phyloP scores from a whole-genome alignment of 2,797 vertebrate species.

The Neosilurus mollespiculum region DNA sequence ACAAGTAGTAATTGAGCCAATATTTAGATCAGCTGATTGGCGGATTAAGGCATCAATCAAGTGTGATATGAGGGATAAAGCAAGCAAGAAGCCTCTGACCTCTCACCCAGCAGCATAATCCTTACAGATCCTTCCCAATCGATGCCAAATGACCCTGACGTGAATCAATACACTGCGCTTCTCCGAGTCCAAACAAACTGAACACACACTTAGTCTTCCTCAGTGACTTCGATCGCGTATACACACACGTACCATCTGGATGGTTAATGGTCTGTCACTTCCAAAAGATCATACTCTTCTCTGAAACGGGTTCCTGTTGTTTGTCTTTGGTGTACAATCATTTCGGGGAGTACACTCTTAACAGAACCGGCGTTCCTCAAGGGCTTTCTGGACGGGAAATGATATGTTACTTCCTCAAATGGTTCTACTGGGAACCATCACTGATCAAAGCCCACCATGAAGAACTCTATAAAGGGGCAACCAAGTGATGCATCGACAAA shows the following conservation, averaged over 20 bases:
- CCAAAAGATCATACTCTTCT: not conserved
- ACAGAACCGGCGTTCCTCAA: not conserved
- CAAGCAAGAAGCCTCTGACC: conserved; percentile 44
- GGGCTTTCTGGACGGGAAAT: not conserved
- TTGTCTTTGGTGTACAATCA: not conserved
- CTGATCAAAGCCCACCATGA: not conserved
- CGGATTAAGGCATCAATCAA: conserved; percentile 55
- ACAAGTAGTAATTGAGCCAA: conserved; percentile 2
- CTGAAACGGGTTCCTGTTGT: not conserved
- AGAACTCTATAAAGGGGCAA: not conserved
- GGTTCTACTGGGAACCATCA: not conserved
- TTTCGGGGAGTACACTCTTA: not conserved
- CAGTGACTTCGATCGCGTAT: not conserved
- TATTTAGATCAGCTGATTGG: conserved; percentile 51
- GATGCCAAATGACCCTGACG: conserved; percentile 38
- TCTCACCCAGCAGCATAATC: conserved; percentile 46
- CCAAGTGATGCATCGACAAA: no score
- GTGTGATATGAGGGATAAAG: conserved; percentile 43
- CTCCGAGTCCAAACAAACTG: conserved; percentile 9
- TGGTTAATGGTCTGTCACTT: not conserved
- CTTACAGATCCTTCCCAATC: conserved; percentile 47
- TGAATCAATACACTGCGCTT: conserved; percentile 32
- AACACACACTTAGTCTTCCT: not conserved
- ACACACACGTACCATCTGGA: not conserved
- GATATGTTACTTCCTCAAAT: not conserved